These are phyloP conservation scores for Platynereis dumerilii DNA, from an alignment of 2,888 invertebrate genomes.

Conservation along the genomic window DNA sequence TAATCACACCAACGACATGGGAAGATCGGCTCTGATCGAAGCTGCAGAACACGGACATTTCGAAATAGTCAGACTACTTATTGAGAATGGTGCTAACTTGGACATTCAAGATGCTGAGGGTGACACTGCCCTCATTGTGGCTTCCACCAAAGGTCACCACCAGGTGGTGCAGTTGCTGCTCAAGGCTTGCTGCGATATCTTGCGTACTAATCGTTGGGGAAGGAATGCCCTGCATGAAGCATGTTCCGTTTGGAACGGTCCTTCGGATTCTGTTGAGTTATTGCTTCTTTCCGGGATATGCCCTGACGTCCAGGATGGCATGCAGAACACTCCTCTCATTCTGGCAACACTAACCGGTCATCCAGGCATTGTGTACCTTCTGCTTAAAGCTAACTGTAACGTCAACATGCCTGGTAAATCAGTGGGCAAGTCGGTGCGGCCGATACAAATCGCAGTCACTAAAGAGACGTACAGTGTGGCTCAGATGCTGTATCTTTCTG, in stretches of 20 bases:
- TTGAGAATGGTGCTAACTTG: slow-evolving; percentile 33
- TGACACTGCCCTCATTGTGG: slow-evolving; percentile 30
- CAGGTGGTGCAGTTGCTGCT: slow-evolving; percentile 16
- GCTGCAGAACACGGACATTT: slow-evolving; percentile 33
- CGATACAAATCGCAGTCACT: slow-evolving; percentile 30
- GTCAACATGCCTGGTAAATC: slow-evolving; percentile 27
- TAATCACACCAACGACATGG: slow-evolving; percentile 35
- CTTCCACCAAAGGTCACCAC: slow-evolving; percentile 27
- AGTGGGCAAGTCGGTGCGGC: slow-evolving; percentile 21
- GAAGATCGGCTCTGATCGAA: slow-evolving; percentile 32
- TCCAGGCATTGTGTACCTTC: slow-evolving; percentile 38
- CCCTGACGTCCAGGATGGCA: slow-evolving; percentile 26
- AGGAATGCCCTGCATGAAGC: slow-evolving; percentile 33
- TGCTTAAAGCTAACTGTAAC: slow-evolving; percentile 30
- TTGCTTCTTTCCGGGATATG: slow-evolving; percentile 23
- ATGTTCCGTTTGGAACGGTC: slow-evolving; percentile 28
- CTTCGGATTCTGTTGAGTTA: slow-evolving; percentile 20
- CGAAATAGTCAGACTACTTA: slow-evolving; percentile 25
- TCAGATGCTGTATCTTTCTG: slow-evolving; percentile 33
- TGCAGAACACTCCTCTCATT: slow-evolving; percentile 53
- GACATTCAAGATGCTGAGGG: slow-evolving; percentile 27
- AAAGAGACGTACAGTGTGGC: slow-evolving; percentile 27
- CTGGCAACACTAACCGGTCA: slow-evolving; percentile 51
- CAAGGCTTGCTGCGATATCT: slow-evolving; percentile 13
- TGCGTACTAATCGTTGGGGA: slow-evolving; percentile 28